A percentile compares a stretch with the other conserved stretches of the same genome.
phyloP scores from a whole-genome alignment of 1,140 invertebrate species.

The Bombus ignitus region DNA sequence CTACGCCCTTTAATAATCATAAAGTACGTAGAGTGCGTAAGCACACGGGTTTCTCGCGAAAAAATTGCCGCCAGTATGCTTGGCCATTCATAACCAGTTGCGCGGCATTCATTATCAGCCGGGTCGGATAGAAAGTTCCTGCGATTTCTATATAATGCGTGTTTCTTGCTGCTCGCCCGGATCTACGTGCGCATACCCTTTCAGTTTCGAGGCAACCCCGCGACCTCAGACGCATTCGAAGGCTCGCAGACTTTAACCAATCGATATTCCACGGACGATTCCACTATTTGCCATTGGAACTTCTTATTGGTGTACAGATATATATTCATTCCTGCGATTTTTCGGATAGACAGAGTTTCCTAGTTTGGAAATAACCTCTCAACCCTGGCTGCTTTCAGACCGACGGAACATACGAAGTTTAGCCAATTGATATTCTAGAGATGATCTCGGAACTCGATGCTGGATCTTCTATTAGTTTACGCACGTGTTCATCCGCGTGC shows the following conservation, averaged over 20 bases:
- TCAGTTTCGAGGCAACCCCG: conserved; percentile 17
- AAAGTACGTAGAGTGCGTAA: conserved; percentile 65
- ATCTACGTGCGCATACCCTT: conserved; percentile 24
- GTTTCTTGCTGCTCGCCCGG: conserved; percentile 43
- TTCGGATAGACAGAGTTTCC: conserved; percentile 22
- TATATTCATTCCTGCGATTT: neutral
- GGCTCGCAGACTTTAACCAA: neutral
- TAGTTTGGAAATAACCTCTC: neutral
- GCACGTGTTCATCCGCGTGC: neutral
- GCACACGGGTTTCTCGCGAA: conserved; percentile 46
- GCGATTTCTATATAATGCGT: conserved; percentile 64
- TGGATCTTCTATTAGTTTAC: conserved; percentile 7
- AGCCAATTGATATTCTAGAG: conserved; percentile 21
- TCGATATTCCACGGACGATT: conserved; percentile 37
- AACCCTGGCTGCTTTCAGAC: neutral
- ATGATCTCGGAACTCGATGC: neutral
- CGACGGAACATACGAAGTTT: neutral
- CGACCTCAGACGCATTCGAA: neutral
- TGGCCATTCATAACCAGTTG: conserved; percentile 76
- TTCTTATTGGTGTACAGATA: neutral
- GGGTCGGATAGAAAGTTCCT: conserved; percentile 69
- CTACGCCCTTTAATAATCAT: conserved; percentile 76
- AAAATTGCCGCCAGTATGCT: conserved; percentile 69
- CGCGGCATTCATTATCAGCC: conserved; percentile 75
- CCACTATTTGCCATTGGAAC: neutral